Evolutionary conservation across 1,140 invertebrate species (phyloP).

Genomic region (Leptestheria dahalacensis): DNA sequence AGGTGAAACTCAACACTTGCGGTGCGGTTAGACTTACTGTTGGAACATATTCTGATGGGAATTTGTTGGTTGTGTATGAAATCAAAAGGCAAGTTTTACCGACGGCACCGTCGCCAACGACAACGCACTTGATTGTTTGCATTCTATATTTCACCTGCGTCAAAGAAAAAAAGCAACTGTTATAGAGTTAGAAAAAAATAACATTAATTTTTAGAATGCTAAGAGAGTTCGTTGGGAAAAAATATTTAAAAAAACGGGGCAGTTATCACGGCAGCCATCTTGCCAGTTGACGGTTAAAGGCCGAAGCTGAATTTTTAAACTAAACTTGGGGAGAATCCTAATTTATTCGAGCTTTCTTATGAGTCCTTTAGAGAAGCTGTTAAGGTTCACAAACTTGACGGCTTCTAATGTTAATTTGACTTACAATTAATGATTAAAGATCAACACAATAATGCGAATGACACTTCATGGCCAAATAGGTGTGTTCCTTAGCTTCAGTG

Average conservation of each 20-base stretch:
- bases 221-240: neutral
- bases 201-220: neutral
- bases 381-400: no score
- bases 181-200: no score
- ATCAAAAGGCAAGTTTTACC: constrained; percentile 92
- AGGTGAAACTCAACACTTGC: neutral
- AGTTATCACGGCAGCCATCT: neutral
- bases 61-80: constrained; percentile 93
- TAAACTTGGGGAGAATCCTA: neutral
- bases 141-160: constrained; percentile 39
- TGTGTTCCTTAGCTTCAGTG: neutral
- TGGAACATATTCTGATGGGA: constrained; percentile 97
- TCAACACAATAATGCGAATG: neutral
- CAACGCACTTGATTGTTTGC: constrained; percentile 99
- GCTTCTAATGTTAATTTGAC: neutral
- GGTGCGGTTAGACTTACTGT: constrained; percentile 46
- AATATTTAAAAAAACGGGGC: neutral
- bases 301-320: neutral
- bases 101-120: constrained; percentile 85
- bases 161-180: no score
- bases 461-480: neutral
- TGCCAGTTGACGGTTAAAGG: neutral
- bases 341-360: neutral
- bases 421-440: neutral
- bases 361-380: neutral